Base-by-base conservation (phyloP, 2,113 vertebrate genomes). In the Trachemys scripta region DNA sequence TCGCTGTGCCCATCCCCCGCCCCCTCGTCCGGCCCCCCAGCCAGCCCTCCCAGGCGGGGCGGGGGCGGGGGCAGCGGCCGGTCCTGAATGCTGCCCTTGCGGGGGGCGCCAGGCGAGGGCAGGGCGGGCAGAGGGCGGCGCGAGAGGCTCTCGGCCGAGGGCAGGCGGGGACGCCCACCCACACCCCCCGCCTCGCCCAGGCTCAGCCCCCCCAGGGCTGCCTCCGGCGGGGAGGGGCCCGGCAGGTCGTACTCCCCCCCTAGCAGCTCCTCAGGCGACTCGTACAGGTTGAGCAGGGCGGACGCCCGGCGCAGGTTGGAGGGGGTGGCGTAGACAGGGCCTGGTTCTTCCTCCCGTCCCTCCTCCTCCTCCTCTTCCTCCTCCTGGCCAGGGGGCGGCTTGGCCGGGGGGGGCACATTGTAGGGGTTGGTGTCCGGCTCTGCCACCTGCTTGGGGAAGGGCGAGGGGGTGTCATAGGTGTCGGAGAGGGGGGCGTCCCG, bases 81-180 rank as follows among this genome's bases (percentile, higher is more conserved):
- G 96, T 99, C 99, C 95, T 99, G 99, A 94, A 99, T 99, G 98
- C 99, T 99, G 20, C 99, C 99, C 81, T 99, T 99, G 35, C 99
- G 98, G 38, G 99, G 98, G 25, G 98, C 98, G 24, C 98, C 98
- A 6, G 97, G 97, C 22, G 98, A 97, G 1, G 99, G 99, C 47
- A 99, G 98, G 1, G 99, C 99, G 2, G 99, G 99, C 92, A 99
- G 86, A 1, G 99, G 99, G 50, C 99, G 98, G 8, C 99, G 98
- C 10, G 99, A 99, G 69, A 99, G 96, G 53, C 99, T 99, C 38
- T 99, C 99, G 12, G 99, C 98, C 13, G 99, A 99, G 31, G 99
- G 98, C 25, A 99, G 94, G 25, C 99, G 98, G 17, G 99, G 99
- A 24, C 99, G 45, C 97, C 96, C 97, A 97, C 95, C 98, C 97